These are phyloP conservation scores for Hoplodrina ambigua DNA, from an alignment of 2,888 invertebrate species.

Conservation along the genomic window DNA sequence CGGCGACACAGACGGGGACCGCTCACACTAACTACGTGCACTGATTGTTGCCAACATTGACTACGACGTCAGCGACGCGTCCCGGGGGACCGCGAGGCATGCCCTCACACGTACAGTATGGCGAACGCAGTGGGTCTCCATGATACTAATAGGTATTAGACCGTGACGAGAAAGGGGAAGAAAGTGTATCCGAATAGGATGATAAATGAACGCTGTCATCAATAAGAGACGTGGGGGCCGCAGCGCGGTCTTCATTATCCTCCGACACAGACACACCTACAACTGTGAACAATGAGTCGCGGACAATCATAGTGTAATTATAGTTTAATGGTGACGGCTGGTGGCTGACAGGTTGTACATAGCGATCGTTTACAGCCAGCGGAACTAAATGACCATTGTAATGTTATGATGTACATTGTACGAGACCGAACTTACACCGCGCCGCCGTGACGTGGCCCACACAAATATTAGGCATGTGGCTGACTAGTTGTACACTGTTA, in stretches of 20 bases:
- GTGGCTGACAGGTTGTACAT: slow-evolving; percentile 1
- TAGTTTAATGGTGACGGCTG: neutral
- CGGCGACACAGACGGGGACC: slow-evolving; percentile 15
- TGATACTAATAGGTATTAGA: neutral
- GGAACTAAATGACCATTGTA: slow-evolving; percentile 21
- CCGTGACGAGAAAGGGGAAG: neutral
- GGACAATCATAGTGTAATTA: slow-evolving; percentile 10
- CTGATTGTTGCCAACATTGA: neutral
- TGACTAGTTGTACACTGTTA: neutral
- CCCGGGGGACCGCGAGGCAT: neutral
- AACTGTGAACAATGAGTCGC: slow-evolving; percentile 4
- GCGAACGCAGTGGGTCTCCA: neutral
- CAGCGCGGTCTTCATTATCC: too few species aligned
- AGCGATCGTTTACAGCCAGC: slow-evolving; percentile 12
- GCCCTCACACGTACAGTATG: neutral
- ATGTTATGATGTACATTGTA: neutral
- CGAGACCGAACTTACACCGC: neutral
- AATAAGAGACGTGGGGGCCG: too few species aligned
- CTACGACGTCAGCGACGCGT: neutral
- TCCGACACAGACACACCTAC: neutral
- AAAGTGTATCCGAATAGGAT: neutral
- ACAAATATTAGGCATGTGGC: neutral
- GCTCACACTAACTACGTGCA: slow-evolving; percentile 2
- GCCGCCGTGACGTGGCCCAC: too few species aligned
- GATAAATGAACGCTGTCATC: too few species aligned